phyloP scores from a whole-genome alignment of 2,888 invertebrate genomes.

The Platycheirus rosarum region DNA sequence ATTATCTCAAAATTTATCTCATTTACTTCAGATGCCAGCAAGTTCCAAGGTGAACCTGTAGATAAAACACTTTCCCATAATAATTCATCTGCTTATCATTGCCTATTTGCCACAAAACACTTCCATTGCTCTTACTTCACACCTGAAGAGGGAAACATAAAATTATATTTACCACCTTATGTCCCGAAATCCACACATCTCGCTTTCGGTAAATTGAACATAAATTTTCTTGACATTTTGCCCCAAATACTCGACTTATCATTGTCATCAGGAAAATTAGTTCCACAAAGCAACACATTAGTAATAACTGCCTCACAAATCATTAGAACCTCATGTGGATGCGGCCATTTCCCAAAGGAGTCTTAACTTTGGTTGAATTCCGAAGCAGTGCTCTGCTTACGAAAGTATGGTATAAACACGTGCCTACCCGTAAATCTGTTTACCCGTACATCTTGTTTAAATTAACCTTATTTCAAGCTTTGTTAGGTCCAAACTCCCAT shows the following conservation, averaged over 20 bases:
- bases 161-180: constrained; percentile 8
- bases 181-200: constrained; percentile 1
- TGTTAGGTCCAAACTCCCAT: not conserved
- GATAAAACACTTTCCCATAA: not conserved
- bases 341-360: constrained; percentile 19
- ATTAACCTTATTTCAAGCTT: constrained; percentile 38
- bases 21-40: too few species aligned
- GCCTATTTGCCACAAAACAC: constrained; percentile 5
- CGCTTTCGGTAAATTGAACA: not conserved
- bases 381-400: too few species aligned
- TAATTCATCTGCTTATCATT: constrained; percentile 17
- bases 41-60: too few species aligned
- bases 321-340: constrained; percentile 17
- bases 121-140: not conserved
- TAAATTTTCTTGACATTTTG: constrained; percentile 15
- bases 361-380: not conserved
- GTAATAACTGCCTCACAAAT: constrained; percentile 47
- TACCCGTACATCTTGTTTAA: constrained; percentile 1
- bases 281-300: constrained; percentile 10
- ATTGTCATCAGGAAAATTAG: constrained; percentile 32
- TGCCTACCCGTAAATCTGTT: not conserved
- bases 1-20: too few species aligned
- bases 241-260: constrained; percentile 24
- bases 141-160: not conserved
- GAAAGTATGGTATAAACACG: not conserved